Percentiles rank a stretch among this genome's conserved stretches.
Conservation (phyloP, 64 coral and sea anemone genomes). For the Porites australiensis region DNA sequence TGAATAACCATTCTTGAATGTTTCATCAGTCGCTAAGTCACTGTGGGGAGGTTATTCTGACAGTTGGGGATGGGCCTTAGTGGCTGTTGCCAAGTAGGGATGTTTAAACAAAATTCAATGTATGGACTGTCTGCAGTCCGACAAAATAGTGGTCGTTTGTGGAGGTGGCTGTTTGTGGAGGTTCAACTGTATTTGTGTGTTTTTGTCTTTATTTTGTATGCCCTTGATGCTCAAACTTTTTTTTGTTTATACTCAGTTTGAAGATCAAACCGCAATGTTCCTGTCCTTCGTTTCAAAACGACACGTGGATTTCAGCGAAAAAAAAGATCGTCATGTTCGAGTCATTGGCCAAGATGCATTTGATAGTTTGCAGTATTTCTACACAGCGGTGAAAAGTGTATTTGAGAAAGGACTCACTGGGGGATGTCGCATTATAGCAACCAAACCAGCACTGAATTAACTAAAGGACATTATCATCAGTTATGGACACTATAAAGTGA, state of each 20-base stretch:
- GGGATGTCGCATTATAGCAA: conserved; percentile 54
- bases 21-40: too few relatives aligned
- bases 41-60: too few relatives aligned
- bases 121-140: too few relatives aligned
- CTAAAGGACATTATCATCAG: not conserved
- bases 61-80: too few relatives aligned
- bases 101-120: too few relatives aligned
- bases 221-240: not conserved
- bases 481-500: too few relatives aligned
- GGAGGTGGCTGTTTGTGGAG: too few relatives aligned
- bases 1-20: too few relatives aligned
- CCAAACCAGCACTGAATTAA: conserved; percentile 3
- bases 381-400: not conserved
- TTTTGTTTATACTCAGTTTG: conserved; percentile 50
- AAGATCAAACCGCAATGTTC: conserved; percentile 35
- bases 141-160: too few relatives aligned
- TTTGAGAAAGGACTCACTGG: conserved; percentile 2
- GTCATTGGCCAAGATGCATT: conserved; percentile 51
- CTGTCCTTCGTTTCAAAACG: conserved; percentile 23
- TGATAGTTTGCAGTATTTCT: conserved; percentile 50
- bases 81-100: too few relatives aligned
- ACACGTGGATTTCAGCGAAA: not conserved
- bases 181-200: too few relatives aligned
- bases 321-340: conserved; percentile 51
- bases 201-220: not conserved